Percentiles rank a stretch among this genome's conserved stretches.
Evolutionary conservation across 2,888 invertebrate species (phyloP).

Genomic region (Conchocele bisecta): DNA sequence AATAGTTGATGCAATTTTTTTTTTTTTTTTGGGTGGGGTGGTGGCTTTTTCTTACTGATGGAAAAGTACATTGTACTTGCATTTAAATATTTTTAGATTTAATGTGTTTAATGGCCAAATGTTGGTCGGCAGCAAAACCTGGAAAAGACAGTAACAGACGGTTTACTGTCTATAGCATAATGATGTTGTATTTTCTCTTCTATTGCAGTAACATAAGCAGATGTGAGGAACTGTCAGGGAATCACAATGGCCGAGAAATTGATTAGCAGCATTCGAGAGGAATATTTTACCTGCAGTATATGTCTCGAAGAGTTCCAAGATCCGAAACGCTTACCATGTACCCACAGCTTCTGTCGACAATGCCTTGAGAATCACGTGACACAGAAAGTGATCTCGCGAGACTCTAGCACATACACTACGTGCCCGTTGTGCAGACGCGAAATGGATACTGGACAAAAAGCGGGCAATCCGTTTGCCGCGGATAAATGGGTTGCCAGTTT

Average conservation of each 20-base stretch:
- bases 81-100: too few relatives aligned
- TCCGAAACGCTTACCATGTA: conserved; percentile 40
- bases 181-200: too few relatives aligned
- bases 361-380: conserved; percentile 36
- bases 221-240: too few relatives aligned
- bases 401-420: background rate
- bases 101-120: too few relatives aligned
- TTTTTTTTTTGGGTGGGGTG: too few relatives aligned
- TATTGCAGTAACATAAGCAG: too few relatives aligned
- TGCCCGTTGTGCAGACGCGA: conserved; percentile 41
- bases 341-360: conserved; percentile 38
- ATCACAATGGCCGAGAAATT: conserved; percentile 22
- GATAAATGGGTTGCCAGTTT: conserved; percentile 27
- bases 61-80: too few relatives aligned
- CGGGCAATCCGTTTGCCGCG: conserved; percentile 4
- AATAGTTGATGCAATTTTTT: too few relatives aligned
- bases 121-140: too few relatives aligned
- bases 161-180: too few relatives aligned
- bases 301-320: conserved; percentile 37
- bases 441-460: background rate
- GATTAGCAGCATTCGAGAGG: conserved; percentile 30
- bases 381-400: conserved; percentile 2
- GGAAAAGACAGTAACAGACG: too few relatives aligned
- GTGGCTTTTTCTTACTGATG: too few relatives aligned
- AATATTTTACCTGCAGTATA: conserved; percentile 45